These are phyloP conservation scores for Antheraea pernyi DNA, from an alignment of 1,140 invertebrate genomes.

Conservation along the genomic window DNA sequence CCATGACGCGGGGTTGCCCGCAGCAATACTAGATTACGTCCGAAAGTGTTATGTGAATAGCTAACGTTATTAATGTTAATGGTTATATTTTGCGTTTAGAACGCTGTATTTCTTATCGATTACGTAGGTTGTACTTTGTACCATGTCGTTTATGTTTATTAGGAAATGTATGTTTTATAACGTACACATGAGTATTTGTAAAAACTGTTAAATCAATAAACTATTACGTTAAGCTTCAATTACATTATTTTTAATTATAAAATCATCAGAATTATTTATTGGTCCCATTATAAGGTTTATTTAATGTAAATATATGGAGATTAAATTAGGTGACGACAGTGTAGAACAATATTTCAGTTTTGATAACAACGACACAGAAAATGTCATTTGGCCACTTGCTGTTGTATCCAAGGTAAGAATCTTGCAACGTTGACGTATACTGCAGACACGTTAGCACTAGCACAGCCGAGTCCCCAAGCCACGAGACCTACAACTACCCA, in stretches of 20 bases:
- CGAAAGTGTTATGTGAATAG: slow-evolving; percentile 53
- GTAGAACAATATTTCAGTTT: neutral
- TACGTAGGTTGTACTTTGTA: slow-evolving; percentile 27
- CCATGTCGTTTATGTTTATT: slow-evolving; percentile 59
- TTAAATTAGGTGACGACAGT: no score
- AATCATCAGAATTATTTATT: neutral
- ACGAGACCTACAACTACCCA: slow-evolving; percentile 85
- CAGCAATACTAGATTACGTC: slow-evolving; percentile 78
- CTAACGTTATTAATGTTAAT: slow-evolving; percentile 48
- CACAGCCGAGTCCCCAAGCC: slow-evolving; percentile 88
- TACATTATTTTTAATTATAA: neutral
- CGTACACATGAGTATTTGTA: slow-evolving; percentile 72
- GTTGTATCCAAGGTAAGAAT: slow-evolving; percentile 83
- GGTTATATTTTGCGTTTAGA: slow-evolving; percentile 61
- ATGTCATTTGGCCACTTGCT: slow-evolving; percentile 48
- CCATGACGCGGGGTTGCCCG: slow-evolving; percentile 60
- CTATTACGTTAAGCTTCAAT: slow-evolving; percentile 67
- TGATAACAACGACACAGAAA: neutral
- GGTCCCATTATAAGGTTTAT: neutral
- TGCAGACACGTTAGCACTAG: slow-evolving; percentile 81
- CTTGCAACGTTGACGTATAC: slow-evolving; percentile 85
- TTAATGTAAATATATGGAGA: no score
- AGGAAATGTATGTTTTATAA: slow-evolving; percentile 68
- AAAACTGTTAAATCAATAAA: slow-evolving; percentile 71
- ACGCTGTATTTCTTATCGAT: slow-evolving; percentile 53